phyloP scores from a whole-genome alignment of 35 echinoderm and acorn worm species.

The Ophioderma brevispina region DNA sequence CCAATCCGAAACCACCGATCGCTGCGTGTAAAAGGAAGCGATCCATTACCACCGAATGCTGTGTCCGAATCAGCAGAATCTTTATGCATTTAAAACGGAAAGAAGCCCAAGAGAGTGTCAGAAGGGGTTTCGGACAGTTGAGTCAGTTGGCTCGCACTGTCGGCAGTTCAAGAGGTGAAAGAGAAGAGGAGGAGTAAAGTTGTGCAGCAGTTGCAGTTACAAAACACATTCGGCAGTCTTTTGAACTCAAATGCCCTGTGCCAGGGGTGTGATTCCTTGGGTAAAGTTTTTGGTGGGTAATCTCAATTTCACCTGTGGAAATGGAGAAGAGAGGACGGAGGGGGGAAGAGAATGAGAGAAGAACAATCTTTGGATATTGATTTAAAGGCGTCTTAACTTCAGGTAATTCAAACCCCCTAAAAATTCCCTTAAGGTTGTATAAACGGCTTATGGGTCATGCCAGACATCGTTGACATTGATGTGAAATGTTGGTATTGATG shows the following conservation, averaged over 20 bases:
- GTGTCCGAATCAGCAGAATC: neutral
- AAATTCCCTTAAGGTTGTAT: too few relatives aligned
- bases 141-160: neutral
- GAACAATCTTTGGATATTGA: too few relatives aligned
- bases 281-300: too few relatives aligned
- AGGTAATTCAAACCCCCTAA: too few relatives aligned
- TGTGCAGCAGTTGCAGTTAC: slow-evolving; percentile 65
- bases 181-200: slow-evolving; percentile 77
- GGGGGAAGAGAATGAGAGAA: too few relatives aligned
- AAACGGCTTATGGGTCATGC: too few relatives aligned
- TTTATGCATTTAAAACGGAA: neutral
- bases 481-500: too few relatives aligned
- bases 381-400: too few relatives aligned
- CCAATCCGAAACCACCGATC: neutral
- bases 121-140: neutral
- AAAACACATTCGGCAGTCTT: slow-evolving; percentile 58
- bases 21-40: neutral
- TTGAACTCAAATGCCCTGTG: slow-evolving; percentile 88
- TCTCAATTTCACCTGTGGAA: too few relatives aligned
- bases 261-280: slow-evolving; percentile 93
- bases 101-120: neutral
- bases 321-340: too few relatives aligned
- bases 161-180: slow-evolving; percentile 28
- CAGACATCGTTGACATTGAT: too few relatives aligned
- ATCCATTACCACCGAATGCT: neutral